Evolutionary conservation across 2,888 invertebrate species (phyloP), one percentile per base, ranked within the genome.

Genomic region (Acanthococcus lagerstroemiae): DNA sequence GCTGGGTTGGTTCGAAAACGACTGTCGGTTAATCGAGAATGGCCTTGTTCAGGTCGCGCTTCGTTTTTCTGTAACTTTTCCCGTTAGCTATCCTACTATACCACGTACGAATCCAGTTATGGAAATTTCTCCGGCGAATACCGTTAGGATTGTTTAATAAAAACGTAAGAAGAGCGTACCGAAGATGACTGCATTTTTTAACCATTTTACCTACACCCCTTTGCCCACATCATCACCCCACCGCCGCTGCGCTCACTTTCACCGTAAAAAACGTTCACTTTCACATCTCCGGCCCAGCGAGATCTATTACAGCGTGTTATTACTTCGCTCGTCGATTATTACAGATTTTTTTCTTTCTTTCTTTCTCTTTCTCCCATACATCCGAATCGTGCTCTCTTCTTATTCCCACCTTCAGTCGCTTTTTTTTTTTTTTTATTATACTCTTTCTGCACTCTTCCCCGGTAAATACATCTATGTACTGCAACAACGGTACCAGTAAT

Each of bases 121-220:
- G 63, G 63, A 63, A 63, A 63, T 63, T 63, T 63, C 63, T 27
- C 63, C 63, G 54, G 24, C 21, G 63, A 54, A 63, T 63, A 63
- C 63, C 63, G 63, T 63, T 63, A 63, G 63, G 52, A 63, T 63
- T 63, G 63, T 63, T 27, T 54, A 52, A 52, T 22, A 52, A 22
- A 52, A 52, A 52, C 52, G 52, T 37, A 63, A 63, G 63, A 63
- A 63, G 54, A 52, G 15, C 24, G 54, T 50, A 63, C 30, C 50
- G 50, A 63, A 63, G 63, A 63, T 63, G 63, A 63, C 63, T 63
- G 52, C 63, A 54, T 63, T 63, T 63, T 37, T 63, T 54, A 63
- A 63, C 54, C 52, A 63, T 63, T 63, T 60, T 54, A 54, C 46
- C 45, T 46, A 46, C 58, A 6, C 37, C 37, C 58, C 58, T 58